These are phyloP conservation scores for Mallotus villosus DNA, from an alignment of 2,797 vertebrate genomes.

Conservation along the genomic window DNA sequence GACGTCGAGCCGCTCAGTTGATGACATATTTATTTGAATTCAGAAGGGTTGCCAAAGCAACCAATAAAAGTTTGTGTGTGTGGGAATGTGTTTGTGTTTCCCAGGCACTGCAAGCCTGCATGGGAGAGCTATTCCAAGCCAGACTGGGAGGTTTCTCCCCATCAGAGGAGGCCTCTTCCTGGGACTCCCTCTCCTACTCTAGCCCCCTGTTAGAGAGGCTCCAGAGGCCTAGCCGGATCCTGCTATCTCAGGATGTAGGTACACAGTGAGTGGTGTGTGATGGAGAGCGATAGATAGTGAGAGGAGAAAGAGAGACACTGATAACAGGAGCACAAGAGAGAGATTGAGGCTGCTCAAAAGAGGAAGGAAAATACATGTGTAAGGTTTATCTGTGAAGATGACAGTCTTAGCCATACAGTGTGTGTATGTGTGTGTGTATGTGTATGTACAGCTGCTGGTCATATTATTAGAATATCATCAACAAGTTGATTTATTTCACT, in stretches of 20 bases:
- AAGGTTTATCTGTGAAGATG: too few species aligned
- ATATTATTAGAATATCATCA: too few species aligned
- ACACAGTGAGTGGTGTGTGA: neutral
- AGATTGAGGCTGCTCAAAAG: too few species aligned
- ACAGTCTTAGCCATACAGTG: neutral
- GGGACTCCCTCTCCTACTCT: conserved; percentile 22
- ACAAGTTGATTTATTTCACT: too few species aligned
- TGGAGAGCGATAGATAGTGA: neutral
- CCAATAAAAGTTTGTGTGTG: neutral
- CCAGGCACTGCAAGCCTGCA: conserved; percentile 77
- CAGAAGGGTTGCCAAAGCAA: neutral
- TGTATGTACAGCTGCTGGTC: too few species aligned
- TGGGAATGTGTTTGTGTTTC: conserved; percentile 8
- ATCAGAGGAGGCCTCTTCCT: conserved; percentile 28
- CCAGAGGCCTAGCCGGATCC: conserved; percentile 42
- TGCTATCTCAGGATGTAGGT: conserved; percentile 71
- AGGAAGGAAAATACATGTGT: too few species aligned
- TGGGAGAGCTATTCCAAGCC: conserved; percentile 76
- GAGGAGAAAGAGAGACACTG: too few species aligned
- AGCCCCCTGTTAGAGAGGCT: conserved; percentile 61
- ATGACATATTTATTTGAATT: neutral
- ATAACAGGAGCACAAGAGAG: too few species aligned
- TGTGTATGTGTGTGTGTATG: too few species aligned
- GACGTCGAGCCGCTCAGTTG: neutral
- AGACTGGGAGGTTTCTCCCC: conserved; percentile 28